These are phyloP conservation scores for Clangula hyemalis DNA, from an alignment of 2,797 vertebrate genomes.

Conservation along the genomic window DNA sequence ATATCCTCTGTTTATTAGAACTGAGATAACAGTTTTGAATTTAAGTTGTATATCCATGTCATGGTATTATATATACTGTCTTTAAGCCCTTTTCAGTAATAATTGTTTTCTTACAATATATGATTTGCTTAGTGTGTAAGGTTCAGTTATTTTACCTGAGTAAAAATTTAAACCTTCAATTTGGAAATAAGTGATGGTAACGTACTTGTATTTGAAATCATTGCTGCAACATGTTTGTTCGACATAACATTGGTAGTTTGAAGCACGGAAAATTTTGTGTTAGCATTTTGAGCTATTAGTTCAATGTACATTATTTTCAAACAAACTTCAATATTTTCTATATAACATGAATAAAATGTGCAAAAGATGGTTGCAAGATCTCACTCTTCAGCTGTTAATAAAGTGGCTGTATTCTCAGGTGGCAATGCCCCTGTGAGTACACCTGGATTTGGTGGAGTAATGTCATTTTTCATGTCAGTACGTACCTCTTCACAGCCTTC, in stretches of 20 bases:
- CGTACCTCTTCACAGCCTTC: background rate
- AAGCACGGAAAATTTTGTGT: background rate
- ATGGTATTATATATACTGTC: background rate
- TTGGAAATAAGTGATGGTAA: background rate
- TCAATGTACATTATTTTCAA: background rate
- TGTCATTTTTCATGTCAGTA: accelerated
- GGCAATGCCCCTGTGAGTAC: too few species aligned
- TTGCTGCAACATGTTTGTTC: background rate
- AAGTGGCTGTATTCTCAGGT: background rate
- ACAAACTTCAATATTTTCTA: background rate
- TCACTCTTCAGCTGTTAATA: background rate
- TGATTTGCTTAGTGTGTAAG: background rate
- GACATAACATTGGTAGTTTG: background rate
- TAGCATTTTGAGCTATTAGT: background rate
- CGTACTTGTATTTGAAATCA: background rate
- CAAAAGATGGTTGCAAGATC: background rate
- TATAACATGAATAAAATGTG: background rate
- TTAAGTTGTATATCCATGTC: background rate
- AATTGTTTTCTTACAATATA: background rate
- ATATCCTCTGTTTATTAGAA: background rate
- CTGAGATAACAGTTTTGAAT: background rate
- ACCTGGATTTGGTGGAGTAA: too few species aligned
- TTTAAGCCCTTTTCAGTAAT: background rate
- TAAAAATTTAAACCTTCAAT: background rate
- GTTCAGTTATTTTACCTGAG: background rate